These are phyloP conservation scores for Ctenoplectra terminalis DNA, from an alignment of 1,140 invertebrate genomes.

Conservation along the genomic window DNA sequence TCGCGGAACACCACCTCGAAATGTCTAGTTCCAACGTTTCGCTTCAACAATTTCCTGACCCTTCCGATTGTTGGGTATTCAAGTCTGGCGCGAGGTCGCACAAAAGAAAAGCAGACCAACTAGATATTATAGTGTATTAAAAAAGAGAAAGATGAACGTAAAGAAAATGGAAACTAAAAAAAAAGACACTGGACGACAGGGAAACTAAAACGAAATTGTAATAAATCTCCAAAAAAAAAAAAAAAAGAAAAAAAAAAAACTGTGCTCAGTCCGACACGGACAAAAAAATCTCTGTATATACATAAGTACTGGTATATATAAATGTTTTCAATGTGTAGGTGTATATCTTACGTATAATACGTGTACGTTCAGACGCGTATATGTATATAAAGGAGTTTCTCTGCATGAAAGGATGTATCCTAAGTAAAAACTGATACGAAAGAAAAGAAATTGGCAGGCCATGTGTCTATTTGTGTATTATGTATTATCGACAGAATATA, in stretches of 20 bases:
- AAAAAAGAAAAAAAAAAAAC: conserved; percentile 47
- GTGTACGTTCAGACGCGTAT: conserved; percentile 15
- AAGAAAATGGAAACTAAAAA: conserved; percentile 28
- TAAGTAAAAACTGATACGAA: conserved; percentile 56
- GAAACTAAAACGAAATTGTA: conserved; percentile 56
- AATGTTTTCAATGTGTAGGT: conserved; percentile 25
- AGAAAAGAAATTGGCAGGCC: conserved; percentile 48
- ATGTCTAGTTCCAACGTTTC: conserved; percentile 5
- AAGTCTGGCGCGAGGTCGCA: background rate
- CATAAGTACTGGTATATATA: conserved; percentile 63
- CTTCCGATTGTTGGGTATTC: conserved; percentile 7
- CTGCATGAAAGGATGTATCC: conserved; percentile 39
- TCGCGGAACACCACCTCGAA: background rate
- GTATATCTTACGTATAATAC: conserved; percentile 13
- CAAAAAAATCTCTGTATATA: conserved; percentile 65
- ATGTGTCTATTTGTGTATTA: conserved; percentile 11
- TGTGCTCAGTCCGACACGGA: conserved; percentile 49
- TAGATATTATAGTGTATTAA: conserved; percentile 17
- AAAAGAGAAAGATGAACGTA: conserved; percentile 17
- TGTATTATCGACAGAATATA: conserved; percentile 45
- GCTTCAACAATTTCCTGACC: conserved; percentile 1
- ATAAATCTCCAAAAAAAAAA: conserved; percentile 48
- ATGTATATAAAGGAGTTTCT: conserved; percentile 18
- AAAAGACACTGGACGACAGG: conserved; percentile 28
- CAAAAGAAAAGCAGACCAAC: conserved; percentile 12